Base-by-base conservation (phyloP, 2,113 vertebrate genomes). In the Corythoichthys intestinalis region DNA sequence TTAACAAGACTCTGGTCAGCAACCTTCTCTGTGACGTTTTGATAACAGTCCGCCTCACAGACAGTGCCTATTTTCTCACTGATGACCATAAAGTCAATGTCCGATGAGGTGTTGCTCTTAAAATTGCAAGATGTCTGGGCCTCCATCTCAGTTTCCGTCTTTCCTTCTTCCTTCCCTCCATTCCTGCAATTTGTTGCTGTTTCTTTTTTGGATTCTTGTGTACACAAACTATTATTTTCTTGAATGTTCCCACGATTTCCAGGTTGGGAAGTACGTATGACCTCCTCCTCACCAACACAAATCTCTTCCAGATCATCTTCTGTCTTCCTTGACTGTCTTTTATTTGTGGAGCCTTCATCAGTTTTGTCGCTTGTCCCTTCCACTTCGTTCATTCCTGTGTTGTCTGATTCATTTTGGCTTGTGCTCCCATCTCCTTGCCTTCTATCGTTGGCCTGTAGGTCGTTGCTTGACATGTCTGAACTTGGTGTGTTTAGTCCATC, bases 41-140 rank as follows among this genome's bases (percentile, higher is more conserved):
- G n/a, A 41, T 67, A 44, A 65, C 13, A 34, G 66, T 62, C 54
- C 41, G 71, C 44, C 34, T 76, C 72, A 20, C 62, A 73, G 41
- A 53, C 73, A 39, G 37, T 8, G 47, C 48, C n/a, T 11, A 38
- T 67, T 28, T 9, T 3, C 65, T 75, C 66, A 17, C 46, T 20
- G 41, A 41, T 28, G 17, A 72, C 70, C 66, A 11, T 20, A 15
- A 53, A 71, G 83, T 86, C 85, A 66, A 52, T 34, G 72, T 60
- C 75, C 76, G 58, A 74, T 41, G 7, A 68, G 7, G 50, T 12
- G 54, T 57, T 5, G 70, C 58, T 77, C 69, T 66, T 48, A 50
- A 63, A 74, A 74, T 81, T 70, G 58, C 66, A 6, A 10, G 53
- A 47, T 0, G 71, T 83, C 78, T 86, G 81, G 65, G 38, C 17